A percentile compares a stretch with the other conserved stretches of the same genome.
These are phyloP conservation scores for Aspiorhynchus laticeps DNA, from an alignment of 2,113 vertebrate genomes.

Conservation along the genomic window DNA sequence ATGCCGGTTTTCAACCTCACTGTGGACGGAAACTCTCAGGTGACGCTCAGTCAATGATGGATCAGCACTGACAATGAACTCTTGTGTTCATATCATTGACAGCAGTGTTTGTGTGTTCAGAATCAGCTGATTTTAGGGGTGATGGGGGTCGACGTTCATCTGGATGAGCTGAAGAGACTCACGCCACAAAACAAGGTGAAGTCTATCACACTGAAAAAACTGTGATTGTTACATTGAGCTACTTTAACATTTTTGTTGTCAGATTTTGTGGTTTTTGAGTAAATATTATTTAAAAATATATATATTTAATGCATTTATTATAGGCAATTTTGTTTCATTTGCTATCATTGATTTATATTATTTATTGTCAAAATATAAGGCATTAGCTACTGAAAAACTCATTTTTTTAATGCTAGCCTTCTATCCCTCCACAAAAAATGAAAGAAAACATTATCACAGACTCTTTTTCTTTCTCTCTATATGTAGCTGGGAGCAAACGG, in stretches of 20 bases:
- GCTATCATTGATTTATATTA: background rate
- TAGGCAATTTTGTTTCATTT: background rate
- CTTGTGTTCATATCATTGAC: background rate
- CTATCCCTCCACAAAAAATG: too few relatives aligned
- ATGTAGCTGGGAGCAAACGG: slow-evolving; percentile 88
- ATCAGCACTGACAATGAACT: background rate
- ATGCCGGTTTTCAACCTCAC: slow-evolving; percentile 98
- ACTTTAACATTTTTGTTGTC: background rate
- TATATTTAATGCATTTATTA: background rate
- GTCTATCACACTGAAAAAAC: background rate
- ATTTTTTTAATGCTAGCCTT: background rate
- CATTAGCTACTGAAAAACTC: background rate
- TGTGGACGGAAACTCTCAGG: slow-evolving; percentile 87
- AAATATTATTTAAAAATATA: background rate
- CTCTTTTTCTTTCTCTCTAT: slow-evolving; percentile 7
- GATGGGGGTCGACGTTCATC: slow-evolving; percentile 96
- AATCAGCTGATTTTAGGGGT: slow-evolving; percentile 98
- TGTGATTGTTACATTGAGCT: background rate
- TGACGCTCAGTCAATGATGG: slow-evolving; percentile 66
- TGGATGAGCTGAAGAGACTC: slow-evolving; percentile 94
- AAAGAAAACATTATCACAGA: too few relatives aligned
- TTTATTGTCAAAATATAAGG: background rate
- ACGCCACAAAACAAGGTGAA: slow-evolving; percentile 93
- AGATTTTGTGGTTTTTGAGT: background rate
- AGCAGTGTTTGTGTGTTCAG: slow-evolving; percentile 69